Evolutionary conservation across 1,140 invertebrate species (phyloP), one percentile per base, ranked within the genome.

Genomic region (Drosophila fuyamai): DNA sequence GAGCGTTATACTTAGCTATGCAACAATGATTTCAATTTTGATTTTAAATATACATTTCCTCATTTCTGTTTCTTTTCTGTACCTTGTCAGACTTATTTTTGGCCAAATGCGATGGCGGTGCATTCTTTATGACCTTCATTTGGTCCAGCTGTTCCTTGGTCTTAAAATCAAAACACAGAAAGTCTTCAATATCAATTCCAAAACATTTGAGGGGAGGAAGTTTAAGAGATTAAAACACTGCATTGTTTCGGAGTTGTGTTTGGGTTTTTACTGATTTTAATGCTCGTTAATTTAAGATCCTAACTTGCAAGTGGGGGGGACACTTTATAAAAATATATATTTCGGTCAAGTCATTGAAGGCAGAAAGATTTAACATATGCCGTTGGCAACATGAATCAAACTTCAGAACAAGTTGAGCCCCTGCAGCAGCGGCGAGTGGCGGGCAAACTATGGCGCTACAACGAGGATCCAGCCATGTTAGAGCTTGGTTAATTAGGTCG

Each of bases 51-150:
- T 14, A 59, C n/a, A 27, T 38, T 35, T 50, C 8, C 16, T 12
- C 38, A 18, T 47, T 16, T 59, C 10, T 16, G 36, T 41, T 38
- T 23, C 38, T 48, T n/a, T 65, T 18, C 41, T 93, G 94, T 94
- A 97, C 97, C 96, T 97, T 97, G 85, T 96, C 96, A 7, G 96
- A 97, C 93, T 96, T 97, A 84, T 95, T 97, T 95, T 95, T 97
- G 92, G 95, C 94, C 92, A 96, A 92, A 94, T 97, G 95, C 81
- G 96, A 97, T 23, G 96, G 96, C 77, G 96, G 96, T 55, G 96
- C 96, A 94, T 96, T 95, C 92, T 96, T 95, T 66, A 97, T 94
- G 81, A 95, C 94, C 92, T 95, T 94, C 93, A 97, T 95, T 86
- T 95, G 94, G 91, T 95, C 94, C 93, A 96, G 95, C 93, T 97